Percentiles rank a stretch among this genome's conserved stretches.
These are phyloP conservation scores for Amphibalanus amphitrite DNA, from an alignment of 1,140 invertebrate species.

Conservation along the genomic window DNA sequence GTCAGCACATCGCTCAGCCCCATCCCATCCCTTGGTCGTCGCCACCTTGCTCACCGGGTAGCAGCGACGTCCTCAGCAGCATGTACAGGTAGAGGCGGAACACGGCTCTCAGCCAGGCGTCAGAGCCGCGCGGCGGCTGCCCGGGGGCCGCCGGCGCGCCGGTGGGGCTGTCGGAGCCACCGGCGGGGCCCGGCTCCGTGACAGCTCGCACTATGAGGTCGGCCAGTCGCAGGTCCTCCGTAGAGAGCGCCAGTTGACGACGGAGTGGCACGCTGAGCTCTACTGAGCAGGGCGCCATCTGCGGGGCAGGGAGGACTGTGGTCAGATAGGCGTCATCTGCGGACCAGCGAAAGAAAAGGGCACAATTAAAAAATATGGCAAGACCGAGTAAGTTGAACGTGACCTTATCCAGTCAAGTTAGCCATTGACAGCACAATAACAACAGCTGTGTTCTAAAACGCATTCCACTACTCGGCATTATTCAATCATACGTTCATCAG, in stretches of 20 bases:
- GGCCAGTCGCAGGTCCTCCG: constrained; percentile 87
- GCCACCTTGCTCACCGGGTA: background rate
- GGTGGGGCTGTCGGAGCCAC: background rate
- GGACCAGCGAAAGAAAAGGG: too few relatives aligned
- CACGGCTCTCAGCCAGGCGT: constrained; percentile 87
- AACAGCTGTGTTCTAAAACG: too few relatives aligned
- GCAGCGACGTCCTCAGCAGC: constrained; percentile 56
- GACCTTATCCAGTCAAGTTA: too few relatives aligned
- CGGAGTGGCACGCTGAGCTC: constrained; percentile 75
- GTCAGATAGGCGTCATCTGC: too few relatives aligned
- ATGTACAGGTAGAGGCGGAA: constrained; percentile 80
- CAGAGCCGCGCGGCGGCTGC: constrained; percentile 21
- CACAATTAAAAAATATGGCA: too few relatives aligned
- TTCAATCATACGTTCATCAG: too few relatives aligned
- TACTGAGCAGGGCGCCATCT: constrained; percentile 58
- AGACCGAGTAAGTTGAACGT: too few relatives aligned
- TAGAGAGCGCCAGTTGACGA: constrained; percentile 66
- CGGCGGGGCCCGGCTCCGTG: constrained; percentile 37
- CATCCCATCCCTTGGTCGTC: too few relatives aligned
- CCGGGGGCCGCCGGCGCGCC: too few relatives aligned
- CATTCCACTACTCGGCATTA: too few relatives aligned
- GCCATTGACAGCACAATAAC: too few relatives aligned
- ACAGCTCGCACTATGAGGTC: constrained; percentile 82
- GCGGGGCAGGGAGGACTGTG: constrained; percentile 8
- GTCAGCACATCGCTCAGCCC: too few relatives aligned